Percentiles rank a stretch among this genome's conserved stretches.
Conservation (phyloP, 2,797 vertebrate species). For the Catharus ustulatus region DNA sequence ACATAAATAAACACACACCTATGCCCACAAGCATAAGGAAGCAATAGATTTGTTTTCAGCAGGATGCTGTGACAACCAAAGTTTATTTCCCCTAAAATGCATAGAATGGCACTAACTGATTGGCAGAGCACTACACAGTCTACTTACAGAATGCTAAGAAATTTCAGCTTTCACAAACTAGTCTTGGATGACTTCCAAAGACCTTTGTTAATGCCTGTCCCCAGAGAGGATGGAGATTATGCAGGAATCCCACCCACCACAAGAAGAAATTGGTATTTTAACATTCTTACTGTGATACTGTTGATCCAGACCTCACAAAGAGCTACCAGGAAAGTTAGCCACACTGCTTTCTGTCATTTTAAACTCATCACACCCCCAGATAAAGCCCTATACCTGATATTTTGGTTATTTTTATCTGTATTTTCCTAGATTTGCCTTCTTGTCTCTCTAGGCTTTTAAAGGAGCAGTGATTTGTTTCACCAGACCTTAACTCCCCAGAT, state of each 20-base stretch:
- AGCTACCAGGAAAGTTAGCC: neutral
- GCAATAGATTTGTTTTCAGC: slow-evolving; percentile 57
- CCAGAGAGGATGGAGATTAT: neutral
- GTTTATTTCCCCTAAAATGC: slow-evolving; percentile 29
- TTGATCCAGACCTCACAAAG: neutral
- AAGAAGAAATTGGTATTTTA: neutral
- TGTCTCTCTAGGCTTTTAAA: neutral
- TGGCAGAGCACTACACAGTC: slow-evolving; percentile 30
- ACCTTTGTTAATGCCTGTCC: slow-evolving; percentile 24
- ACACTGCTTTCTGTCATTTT: neutral
- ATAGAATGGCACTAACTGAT: slow-evolving; percentile 64
- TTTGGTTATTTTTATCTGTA: neutral
- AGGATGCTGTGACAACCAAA: slow-evolving; percentile 45
- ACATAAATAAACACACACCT: slow-evolving; percentile 28
- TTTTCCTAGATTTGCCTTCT: neutral
- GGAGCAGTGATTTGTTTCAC: neutral
- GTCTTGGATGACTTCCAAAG: slow-evolving; percentile 19
- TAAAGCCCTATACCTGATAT: neutral
- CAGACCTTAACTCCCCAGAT: neutral
- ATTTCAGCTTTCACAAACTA: slow-evolving; percentile 51
- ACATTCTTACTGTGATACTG: neutral
- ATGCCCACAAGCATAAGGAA: neutral
- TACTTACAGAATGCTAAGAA: slow-evolving; percentile 31
- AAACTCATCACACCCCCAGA: neutral
- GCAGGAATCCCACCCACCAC: neutral